Percentiles rank a stretch among this genome's conserved stretches.
phyloP scores from a whole-genome alignment of 2,113 vertebrate species.

The Glaucidium brasilianum region DNA sequence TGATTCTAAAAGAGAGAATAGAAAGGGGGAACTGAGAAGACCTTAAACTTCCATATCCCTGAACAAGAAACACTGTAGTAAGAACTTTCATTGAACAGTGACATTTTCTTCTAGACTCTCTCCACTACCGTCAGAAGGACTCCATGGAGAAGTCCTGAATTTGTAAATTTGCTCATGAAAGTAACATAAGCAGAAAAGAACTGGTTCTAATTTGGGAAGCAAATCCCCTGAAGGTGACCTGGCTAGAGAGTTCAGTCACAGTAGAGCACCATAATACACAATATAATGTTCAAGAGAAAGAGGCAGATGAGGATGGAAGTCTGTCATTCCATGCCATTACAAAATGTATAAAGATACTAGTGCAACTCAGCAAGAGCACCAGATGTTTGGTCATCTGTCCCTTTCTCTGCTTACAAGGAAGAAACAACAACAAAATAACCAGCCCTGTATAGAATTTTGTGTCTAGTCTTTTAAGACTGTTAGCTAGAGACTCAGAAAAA shows the following conservation, averaged over 20 bases:
- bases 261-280: background rate
- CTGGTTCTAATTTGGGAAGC: background rate
- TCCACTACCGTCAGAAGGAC: background rate
- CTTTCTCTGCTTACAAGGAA: background rate
- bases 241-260: background rate
- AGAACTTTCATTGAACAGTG: background rate
- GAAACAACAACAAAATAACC: background rate
- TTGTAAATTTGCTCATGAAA: background rate
- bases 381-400: background rate
- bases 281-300: background rate
- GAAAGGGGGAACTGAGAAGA: background rate
- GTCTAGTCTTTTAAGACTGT: background rate
- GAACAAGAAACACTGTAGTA: background rate
- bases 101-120: background rate
- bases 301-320: background rate
- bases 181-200: background rate
- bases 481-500: background rate
- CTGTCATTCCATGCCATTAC: background rate
- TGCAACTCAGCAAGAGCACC: background rate
- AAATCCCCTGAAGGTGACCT: background rate
- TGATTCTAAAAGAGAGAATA: background rate
- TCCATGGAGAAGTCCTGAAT: background rate
- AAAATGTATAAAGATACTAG: background rate
- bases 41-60: background rate
- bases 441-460: background rate